A percentile compares a stretch with the other conserved stretches of the same genome.
Conservation (phyloP, 2,113 vertebrate species). For the Seriola rivoliana region DNA sequence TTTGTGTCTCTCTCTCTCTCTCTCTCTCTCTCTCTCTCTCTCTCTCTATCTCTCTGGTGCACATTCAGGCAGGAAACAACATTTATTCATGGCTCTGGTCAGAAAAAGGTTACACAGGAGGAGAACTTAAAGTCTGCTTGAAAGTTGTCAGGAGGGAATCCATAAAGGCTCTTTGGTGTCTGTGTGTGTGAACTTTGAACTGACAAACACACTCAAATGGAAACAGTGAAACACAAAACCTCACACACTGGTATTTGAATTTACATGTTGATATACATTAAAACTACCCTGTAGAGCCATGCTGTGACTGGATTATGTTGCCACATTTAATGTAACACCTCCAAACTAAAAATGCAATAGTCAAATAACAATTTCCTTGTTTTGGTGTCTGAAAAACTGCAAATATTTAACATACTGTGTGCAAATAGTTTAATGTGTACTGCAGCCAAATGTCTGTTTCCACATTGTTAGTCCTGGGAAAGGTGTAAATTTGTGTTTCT, state of each 20-base stretch:
- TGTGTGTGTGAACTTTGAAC: slow-evolving; percentile 13
- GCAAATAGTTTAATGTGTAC: background rate
- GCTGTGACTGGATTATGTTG: background rate
- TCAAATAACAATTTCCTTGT: background rate
- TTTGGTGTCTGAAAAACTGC: background rate
- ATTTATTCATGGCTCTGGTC: background rate
- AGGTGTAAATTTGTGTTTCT: slow-evolving; percentile 39
- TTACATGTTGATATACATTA: background rate
- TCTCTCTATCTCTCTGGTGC: background rate
- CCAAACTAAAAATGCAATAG: background rate
- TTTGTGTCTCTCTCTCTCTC: background rate
- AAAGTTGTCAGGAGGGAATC: background rate
- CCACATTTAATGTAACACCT: background rate
- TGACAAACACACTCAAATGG: slow-evolving; percentile 13
- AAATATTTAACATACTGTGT: slow-evolving; percentile 11
- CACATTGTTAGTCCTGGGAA: slow-evolving; percentile 9
- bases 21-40: too few species aligned
- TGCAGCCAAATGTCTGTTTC: slow-evolving; percentile 6
- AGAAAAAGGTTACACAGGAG: background rate
- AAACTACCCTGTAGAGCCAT: background rate
- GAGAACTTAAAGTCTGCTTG: background rate
- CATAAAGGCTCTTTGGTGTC: background rate
- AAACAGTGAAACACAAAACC: slow-evolving; percentile 19
- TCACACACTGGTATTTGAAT: background rate
- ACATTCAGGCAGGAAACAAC: slow-evolving; percentile 25